Conservation (phyloP, 2,797 vertebrate genomes). For the Danio jaintianensis region DNA sequence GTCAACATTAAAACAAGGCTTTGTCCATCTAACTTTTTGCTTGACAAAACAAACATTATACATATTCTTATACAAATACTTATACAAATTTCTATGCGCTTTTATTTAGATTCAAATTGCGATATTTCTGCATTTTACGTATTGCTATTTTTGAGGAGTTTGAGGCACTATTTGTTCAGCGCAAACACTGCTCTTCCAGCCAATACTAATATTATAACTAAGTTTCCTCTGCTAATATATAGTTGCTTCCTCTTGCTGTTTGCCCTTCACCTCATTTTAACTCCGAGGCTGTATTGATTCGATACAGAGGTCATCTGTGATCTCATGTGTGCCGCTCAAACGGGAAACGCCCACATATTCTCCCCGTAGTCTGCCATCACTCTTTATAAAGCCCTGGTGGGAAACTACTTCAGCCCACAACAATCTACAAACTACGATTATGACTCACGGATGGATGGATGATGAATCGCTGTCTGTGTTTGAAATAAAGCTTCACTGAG, state of each 20-base stretch:
- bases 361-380: not conserved
- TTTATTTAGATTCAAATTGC: not conserved
- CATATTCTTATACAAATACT: not conserved
- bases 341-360: conserved; percentile 6
- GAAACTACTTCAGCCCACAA: conserved; percentile 30
- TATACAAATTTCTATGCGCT: not conserved
- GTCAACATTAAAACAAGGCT: not conserved
- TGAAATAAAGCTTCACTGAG: conserved; percentile 50
- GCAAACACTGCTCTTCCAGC: not conserved
- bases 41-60: not conserved
- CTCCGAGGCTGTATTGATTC: not conserved
- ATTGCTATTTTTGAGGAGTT: not conserved
- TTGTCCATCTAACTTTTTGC: not conserved
- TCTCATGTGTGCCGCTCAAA: conserved; percentile 16
- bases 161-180: not conserved
- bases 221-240: not conserved
- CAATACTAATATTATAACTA: not conserved
- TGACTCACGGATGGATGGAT: conserved; percentile 10
- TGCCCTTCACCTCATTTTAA: not conserved
- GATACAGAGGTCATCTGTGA: conserved; percentile 24
- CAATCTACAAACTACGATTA: conserved; percentile 24
- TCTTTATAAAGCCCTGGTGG: conserved; percentile 13
- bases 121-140: not conserved
- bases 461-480: conserved; percentile 6
- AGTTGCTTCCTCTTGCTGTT: conserved; percentile 3